phyloP scores from a whole-genome alignment of 1,140 invertebrate genomes.

The Hermatobates lingyangjiaoensis region DNA sequence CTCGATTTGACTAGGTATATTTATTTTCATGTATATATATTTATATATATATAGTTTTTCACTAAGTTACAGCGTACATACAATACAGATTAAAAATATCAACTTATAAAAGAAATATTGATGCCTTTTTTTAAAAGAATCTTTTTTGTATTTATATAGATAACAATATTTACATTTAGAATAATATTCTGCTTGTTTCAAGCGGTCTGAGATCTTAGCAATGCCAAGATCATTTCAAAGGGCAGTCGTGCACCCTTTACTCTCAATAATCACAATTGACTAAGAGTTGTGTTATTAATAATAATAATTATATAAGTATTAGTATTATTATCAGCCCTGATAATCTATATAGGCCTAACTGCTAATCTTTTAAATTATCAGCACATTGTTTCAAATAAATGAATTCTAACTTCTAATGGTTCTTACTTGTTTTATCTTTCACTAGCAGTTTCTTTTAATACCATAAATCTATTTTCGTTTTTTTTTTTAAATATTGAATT shows the following conservation, averaged over 20 bases:
- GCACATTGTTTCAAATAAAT: constrained; percentile 1
- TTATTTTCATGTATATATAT: constrained; percentile 5
- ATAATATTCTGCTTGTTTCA: constrained; percentile 18
- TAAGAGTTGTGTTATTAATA: constrained; percentile 12
- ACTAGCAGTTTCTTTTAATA: no score
- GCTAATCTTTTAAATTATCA: constrained; percentile 10
- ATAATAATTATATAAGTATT: constrained; percentile 5
- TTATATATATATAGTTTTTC: no score
- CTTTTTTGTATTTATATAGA: constrained; percentile 5
- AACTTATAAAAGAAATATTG: constrained; percentile 11
- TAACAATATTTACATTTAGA: constrained; percentile 23
- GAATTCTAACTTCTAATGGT: no score
- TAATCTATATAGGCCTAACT: constrained; percentile 12
- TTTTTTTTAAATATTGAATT: no score
- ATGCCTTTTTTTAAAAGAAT: constrained; percentile 9
- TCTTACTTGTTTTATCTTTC: no score
- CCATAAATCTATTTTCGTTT: no score
- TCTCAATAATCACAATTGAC: constrained; percentile 15
- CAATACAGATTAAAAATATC: constrained; percentile 13
- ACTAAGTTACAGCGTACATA: constrained; percentile 11
- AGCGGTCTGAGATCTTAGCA: constrained; percentile 10
- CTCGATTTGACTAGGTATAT: constrained; percentile 12
- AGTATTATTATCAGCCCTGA: constrained; percentile 8
- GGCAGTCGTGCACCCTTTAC: no score
- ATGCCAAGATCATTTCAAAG: no score